Evolutionary conservation across 2,113 vertebrate genomes (phyloP), one percentile per base, ranked within the genome.

Genomic region (Ranitomeya variabilis): DNA sequence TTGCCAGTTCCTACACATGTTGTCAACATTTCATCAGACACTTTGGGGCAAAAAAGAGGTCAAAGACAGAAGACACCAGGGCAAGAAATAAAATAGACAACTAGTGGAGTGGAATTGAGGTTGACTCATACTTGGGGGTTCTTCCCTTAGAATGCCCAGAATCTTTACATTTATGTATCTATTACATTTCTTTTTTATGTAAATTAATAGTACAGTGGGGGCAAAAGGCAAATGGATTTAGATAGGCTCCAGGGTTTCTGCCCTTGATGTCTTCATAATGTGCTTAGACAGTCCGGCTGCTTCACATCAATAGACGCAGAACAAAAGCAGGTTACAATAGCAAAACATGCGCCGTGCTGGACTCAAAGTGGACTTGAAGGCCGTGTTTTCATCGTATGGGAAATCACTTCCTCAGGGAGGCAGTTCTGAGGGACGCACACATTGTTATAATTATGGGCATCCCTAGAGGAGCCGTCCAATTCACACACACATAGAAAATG

Each of bases 361-460:
- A 78, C 73, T 71, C 16, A 84, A 83, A 89, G 82, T 67, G 11
- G 64, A 21, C 60, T 77, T 89, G 69, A 45, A 84, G 54, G 51
- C 45, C 5, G 18, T 59, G 83, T 89, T 89, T 85, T 69, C 73
- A 54, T 67, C 69, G 82, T 79, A 21, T 54, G 81, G 79, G 67
- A 79, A 85, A 85, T 89, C 87, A 89, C 87, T 89, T 85, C 87
- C 87, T 89, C 60, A 9, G 87, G 87, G 87, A 89, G 87, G 87
- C 73, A 62, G 87, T 85, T 85, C 66, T 23, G 37, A 64, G 83
- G 87, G 87, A 37, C 87, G 45, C 87, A 85, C 87, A 89, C 87
- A 85, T 85, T 89, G 77, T 89, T 85, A 85, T 77, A 89, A 89
- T 89, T 89, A 89, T 31, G 45, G 60, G 31, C 62, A 51, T 89